phyloP scores from a whole-genome alignment of 2,113 vertebrate species.

The Embiotoca jacksoni region DNA sequence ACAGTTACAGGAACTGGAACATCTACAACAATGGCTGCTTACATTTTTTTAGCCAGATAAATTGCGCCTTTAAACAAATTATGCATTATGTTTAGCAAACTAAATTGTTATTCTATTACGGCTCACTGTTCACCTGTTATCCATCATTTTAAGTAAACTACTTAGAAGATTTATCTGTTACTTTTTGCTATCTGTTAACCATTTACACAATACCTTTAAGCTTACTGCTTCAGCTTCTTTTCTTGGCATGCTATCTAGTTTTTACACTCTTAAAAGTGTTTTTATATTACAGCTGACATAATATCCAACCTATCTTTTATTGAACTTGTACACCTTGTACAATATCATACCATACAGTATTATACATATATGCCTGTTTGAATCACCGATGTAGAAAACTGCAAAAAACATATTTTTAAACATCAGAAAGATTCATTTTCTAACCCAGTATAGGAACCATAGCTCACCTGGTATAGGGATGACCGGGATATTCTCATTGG shows the following conservation, averaged over 20 bases:
- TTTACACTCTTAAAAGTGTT: not conserved
- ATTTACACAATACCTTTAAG: too few relatives aligned
- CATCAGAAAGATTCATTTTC: not conserved
- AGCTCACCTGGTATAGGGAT: conserved; percentile 95
- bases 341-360: not conserved
- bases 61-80: not conserved
- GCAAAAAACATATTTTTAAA: not conserved
- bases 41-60: not conserved
- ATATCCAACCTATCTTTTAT: not conserved
- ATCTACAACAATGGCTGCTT: not conserved
- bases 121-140: too few relatives aligned
- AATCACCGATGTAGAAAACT: conserved; percentile 1
- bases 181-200: not conserved
- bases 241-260: too few relatives aligned
- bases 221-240: too few relatives aligned
- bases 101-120: too few relatives aligned
- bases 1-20: conserved; percentile 10
- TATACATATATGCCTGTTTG: not conserved
- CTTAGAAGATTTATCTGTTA: not conserved
- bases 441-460: not conserved
- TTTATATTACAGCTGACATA: not conserved
- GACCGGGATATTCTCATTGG: conserved; percentile 96
- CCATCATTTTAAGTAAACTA: not conserved
- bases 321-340: not conserved
- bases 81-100: not conserved